phyloP scores from a whole-genome alignment of 2,113 vertebrate species.

The Bolborhynchus lineola region DNA sequence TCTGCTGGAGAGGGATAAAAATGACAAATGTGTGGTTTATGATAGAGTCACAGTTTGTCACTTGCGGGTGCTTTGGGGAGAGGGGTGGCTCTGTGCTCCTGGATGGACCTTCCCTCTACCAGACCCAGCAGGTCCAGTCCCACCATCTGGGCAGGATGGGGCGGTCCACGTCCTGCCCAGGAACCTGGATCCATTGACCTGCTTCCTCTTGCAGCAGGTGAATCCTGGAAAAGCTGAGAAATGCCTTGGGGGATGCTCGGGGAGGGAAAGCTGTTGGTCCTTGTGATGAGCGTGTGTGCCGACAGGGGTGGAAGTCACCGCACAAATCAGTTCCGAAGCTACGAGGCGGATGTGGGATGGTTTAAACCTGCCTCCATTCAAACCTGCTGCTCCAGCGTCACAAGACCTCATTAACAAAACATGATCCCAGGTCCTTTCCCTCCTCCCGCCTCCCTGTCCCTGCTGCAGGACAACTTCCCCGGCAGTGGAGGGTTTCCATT shows the following conservation, averaged over 20 bases:
- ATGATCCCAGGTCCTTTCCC: background rate
- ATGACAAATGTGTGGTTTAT: fast-evolving
- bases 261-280: background rate
- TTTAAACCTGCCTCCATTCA: constrained; percentile 3
- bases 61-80: fast-evolving
- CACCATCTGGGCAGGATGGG: fast-evolving
- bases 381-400: background rate
- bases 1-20: background rate
- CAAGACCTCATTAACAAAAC: background rate
- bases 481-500: background rate
- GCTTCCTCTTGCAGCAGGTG: background rate
- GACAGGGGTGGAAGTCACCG: background rate
- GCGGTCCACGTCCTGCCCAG: fast-evolving
- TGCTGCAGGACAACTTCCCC: background rate
- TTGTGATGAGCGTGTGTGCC: background rate
- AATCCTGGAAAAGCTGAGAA: background rate
- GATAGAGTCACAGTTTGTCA: fast-evolving
- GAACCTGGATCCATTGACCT: fast-evolving
- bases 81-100: fast-evolving
- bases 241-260: background rate
- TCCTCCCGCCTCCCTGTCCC: background rate
- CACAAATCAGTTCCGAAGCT: background rate
- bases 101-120: fast-evolving
- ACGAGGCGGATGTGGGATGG: constrained; percentile 5
- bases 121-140: background rate